Conservation (phyloP, 30 jellyfish, hydroid and myxozoan genomes). For the Morbakka virulenta region DNA sequence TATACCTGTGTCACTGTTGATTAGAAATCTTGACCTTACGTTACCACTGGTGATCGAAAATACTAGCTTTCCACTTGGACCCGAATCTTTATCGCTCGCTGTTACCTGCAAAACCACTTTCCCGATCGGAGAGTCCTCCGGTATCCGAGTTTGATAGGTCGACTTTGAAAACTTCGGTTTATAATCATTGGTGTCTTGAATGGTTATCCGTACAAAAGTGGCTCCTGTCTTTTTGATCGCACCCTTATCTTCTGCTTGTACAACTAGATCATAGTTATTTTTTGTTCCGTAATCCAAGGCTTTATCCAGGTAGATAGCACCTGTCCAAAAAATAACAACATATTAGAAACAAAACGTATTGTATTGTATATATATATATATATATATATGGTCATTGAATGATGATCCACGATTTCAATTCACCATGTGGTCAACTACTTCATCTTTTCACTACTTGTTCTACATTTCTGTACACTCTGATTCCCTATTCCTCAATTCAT, state of each 20-base stretch:
- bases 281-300: constrained; percentile 69
- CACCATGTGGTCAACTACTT: too few relatives aligned
- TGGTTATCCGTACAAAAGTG: constrained; percentile 50
- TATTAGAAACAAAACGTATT: too few relatives aligned
- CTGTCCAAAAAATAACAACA: too few relatives aligned
- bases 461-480: too few relatives aligned
- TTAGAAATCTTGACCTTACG: constrained; percentile 40
- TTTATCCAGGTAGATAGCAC: too few relatives aligned
- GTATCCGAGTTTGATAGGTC: constrained; percentile 21
- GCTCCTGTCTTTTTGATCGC: constrained; percentile 29
- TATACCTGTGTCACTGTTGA: constrained; percentile 28
- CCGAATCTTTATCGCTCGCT: constrained; percentile 64
- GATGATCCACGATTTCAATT: too few relatives aligned
- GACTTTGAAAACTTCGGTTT: constrained; percentile 54
- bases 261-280: constrained; percentile 24
- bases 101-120: constrained; percentile 52
- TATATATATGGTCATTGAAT: too few relatives aligned
- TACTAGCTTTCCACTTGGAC: constrained; percentile 31
- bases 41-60: constrained; percentile 55
- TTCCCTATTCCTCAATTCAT: too few relatives aligned
- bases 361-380: too few relatives aligned
- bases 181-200: constrained; percentile 74
- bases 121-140: constrained; percentile 70
- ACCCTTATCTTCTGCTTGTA: constrained; percentile 73
- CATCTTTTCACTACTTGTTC: too few relatives aligned